phyloP scores from a whole-genome alignment of 2,797 vertebrate species.

The Molossus molossus region DNA sequence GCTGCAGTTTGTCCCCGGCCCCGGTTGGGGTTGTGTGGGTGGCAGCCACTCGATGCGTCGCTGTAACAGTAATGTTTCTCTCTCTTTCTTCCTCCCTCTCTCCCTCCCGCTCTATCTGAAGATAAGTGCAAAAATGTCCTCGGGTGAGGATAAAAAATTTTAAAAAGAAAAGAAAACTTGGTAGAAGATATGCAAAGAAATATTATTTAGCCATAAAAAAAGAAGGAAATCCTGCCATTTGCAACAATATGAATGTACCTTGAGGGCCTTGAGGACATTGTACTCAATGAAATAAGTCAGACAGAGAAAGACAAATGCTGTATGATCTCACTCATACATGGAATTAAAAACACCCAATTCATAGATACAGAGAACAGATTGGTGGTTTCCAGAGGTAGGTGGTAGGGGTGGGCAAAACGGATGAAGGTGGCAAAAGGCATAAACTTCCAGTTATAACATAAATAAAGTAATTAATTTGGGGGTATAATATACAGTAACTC shows the following conservation, averaged over 20 bases:
- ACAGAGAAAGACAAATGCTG: not conserved
- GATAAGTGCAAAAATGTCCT: too few relatives aligned
- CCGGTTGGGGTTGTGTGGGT: too few relatives aligned
- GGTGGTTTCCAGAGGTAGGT: not conserved
- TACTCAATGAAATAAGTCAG: not conserved
- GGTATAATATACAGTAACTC: not conserved
- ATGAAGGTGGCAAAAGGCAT: not conserved
- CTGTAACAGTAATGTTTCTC: too few relatives aligned
- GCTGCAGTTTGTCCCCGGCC: too few relatives aligned
- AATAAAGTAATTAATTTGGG: not conserved
- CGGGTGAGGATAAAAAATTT: too few relatives aligned
- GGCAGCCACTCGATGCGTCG: too few relatives aligned
- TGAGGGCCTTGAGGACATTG: not conserved
- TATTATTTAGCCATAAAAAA: not conserved
- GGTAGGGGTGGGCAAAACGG: not conserved
- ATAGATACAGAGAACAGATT: not conserved
- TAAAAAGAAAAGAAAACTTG: not conserved
- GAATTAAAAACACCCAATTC: not conserved
- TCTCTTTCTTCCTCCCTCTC: too few relatives aligned
- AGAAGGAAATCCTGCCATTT: not conserved
- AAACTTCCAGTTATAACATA: not conserved
- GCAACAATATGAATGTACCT: not conserved
- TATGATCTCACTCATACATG: not conserved
- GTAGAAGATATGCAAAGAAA: not conserved
- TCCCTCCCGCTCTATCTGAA: too few relatives aligned